Evolutionary conservation across 2,888 invertebrate genomes (phyloP).

Genomic region (Eudasyphora cyanicolor): DNA sequence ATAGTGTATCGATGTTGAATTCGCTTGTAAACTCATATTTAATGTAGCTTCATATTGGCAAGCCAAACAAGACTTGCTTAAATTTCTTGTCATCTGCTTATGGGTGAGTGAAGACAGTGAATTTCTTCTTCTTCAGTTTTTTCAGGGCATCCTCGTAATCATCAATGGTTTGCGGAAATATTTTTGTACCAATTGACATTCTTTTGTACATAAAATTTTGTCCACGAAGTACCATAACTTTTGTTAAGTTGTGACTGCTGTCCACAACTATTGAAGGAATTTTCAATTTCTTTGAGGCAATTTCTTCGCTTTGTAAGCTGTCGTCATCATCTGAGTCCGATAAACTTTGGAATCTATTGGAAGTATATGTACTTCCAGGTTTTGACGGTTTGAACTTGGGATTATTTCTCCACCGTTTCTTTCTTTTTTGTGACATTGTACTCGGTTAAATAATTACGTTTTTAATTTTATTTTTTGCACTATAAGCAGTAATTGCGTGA

Average conservation of each 20-base stretch:
- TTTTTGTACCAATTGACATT: constrained; percentile 17
- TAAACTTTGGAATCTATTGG: constrained; percentile 12
- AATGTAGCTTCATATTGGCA: neutral
- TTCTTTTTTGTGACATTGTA: neutral
- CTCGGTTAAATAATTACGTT: neutral
- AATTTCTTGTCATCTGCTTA: neutral
- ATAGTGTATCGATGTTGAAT: neutral
- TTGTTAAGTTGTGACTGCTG: neutral
- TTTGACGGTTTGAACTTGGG: neutral
- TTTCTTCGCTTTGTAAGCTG: neutral
- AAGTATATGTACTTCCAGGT: neutral
- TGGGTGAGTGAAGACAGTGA: neutral
- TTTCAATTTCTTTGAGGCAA: neutral
- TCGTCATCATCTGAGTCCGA: neutral
- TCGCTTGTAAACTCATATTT: neutral
- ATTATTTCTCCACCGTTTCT: neutral
- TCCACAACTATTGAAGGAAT: constrained; percentile 30
- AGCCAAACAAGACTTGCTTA: constrained; percentile 16
- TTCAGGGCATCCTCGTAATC: neutral
- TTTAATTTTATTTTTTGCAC: too few relatives aligned
- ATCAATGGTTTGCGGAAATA: neutral
- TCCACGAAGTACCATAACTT: neutral
- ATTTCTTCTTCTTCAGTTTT: neutral
- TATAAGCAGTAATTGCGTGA: too few relatives aligned
- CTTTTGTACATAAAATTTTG: constrained; percentile 1